Percentiles rank a stretch among this genome's conserved stretches.
phyloP scores from a whole-genome alignment of 2,113 vertebrate genomes.

The Archilochus colubris region DNA sequence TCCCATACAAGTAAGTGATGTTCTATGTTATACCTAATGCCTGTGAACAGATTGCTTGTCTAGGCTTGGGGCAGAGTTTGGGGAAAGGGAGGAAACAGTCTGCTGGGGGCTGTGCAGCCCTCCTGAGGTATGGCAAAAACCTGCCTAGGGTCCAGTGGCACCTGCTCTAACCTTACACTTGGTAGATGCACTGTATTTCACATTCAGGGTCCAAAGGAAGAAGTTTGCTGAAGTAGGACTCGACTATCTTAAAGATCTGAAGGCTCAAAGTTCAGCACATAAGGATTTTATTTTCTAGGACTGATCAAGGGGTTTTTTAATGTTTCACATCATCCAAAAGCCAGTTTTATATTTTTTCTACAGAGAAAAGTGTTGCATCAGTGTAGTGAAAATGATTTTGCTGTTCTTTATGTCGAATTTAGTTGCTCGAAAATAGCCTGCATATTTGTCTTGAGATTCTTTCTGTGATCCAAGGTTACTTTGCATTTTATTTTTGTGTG shows the following conservation, averaged over 20 bases:
- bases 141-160: background rate
- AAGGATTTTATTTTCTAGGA: background rate
- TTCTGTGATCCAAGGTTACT: background rate
- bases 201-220: background rate
- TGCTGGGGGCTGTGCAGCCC: background rate
- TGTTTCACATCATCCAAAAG: background rate
- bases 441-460: background rate
- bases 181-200: background rate
- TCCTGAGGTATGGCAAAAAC: fast-evolving
- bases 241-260: background rate
- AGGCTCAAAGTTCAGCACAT: background rate
- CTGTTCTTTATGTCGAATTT: background rate
- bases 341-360: background rate
- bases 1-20: slow-evolving; percentile 93
- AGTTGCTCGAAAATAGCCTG: background rate
- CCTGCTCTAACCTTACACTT: background rate
- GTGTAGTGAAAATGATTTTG: background rate
- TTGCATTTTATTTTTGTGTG: background rate
- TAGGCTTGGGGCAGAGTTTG: background rate
- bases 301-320: background rate
- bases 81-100: background rate
- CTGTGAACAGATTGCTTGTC: background rate
- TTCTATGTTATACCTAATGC: background rate
- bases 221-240: background rate
- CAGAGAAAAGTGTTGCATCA: background rate